Conservation (phyloP, 2,113 vertebrate species). For the Oncorhynchus keta region DNA sequence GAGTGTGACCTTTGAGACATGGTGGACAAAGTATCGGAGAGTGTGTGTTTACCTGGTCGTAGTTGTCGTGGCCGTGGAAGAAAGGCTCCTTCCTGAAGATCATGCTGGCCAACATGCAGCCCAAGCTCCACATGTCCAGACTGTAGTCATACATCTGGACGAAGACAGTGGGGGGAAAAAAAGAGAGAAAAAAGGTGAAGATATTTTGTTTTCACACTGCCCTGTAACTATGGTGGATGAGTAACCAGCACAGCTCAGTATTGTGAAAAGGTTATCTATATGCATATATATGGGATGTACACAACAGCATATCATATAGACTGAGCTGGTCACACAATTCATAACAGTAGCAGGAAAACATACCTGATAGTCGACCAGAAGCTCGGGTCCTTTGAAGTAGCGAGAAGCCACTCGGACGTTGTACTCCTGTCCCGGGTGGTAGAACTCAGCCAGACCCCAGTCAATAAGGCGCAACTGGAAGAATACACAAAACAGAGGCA, state of each 20-base stretch:
- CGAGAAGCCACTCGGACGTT: conserved; percentile 79
- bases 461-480: conserved; percentile 76
- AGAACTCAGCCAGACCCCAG: conserved; percentile 80
- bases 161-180: neutral
- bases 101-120: conserved; percentile 82
- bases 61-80: conserved; percentile 81
- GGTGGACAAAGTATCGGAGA: neutral
- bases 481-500: neutral
- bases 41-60: conserved; percentile 68
- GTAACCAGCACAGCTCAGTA: too few species aligned
- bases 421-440: conserved; percentile 80
- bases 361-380: conserved; percentile 80
- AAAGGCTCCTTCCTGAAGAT: conserved; percentile 81
- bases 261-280: too few species aligned
- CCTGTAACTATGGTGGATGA: too few species aligned
- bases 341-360: neutral
- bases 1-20: neutral
- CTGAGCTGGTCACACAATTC: neutral
- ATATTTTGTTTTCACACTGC: too few species aligned
- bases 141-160: conserved; percentile 81
- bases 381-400: conserved; percentile 80
- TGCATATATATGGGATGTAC: too few species aligned
- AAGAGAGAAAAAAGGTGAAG: too few species aligned
- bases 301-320: neutral
- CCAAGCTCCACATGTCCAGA: conserved; percentile 80